phyloP scores from a whole-genome alignment of 2,113 vertebrate species.

The Pionites leucogaster region DNA sequence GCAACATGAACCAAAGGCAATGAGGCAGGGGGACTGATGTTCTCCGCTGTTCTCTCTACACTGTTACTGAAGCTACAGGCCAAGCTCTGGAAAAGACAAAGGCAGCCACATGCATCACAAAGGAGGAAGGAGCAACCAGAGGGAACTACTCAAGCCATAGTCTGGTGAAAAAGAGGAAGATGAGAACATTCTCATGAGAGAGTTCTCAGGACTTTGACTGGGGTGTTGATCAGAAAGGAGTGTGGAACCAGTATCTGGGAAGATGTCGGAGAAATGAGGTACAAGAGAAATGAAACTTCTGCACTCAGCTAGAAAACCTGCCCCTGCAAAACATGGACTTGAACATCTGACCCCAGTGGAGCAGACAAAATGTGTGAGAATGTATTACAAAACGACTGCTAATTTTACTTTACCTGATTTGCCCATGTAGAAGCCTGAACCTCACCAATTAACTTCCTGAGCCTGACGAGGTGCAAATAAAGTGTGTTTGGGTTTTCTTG shows the following conservation, averaged over 20 bases:
- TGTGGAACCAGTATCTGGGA: neutral
- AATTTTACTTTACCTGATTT: neutral
- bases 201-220: neutral
- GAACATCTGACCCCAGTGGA: neutral
- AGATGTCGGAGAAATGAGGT: neutral
- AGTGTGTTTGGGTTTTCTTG: neutral
- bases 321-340: neutral
- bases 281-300: neutral
- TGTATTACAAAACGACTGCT: neutral
- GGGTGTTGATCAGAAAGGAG: neutral
- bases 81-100: neutral
- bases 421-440: neutral
- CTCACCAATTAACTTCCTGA: neutral
- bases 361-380: neutral
- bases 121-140: neutral
- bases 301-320: neutral
- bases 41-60: neutral
- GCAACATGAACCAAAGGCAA: neutral
- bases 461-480: neutral
- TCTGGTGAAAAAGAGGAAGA: neutral
- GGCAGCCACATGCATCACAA: fast-evolving
- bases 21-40: neutral
- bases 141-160: neutral
- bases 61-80: neutral
- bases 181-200: neutral